Base-by-base conservation (phyloP, 2,888 invertebrate genomes). In the Unio pictorum region DNA sequence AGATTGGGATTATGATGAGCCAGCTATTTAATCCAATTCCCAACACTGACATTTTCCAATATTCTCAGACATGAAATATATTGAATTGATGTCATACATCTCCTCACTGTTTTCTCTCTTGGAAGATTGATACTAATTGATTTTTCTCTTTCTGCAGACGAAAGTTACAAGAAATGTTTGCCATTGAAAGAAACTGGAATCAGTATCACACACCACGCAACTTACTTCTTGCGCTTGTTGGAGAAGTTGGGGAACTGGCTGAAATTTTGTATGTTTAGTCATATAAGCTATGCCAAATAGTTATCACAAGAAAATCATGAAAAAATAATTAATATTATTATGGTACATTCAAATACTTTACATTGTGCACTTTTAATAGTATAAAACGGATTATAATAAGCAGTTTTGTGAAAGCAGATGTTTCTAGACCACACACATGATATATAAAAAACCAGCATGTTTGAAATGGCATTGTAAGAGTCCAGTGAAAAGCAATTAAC, bases 181-280 rank as follows among this genome's bases (percentile, higher is more conserved):
- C 79, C 15, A 65, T 73, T 3, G 89, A 90, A 55, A 79, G 91
- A 60, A 86, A 91, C 78, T 91, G 91, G 91, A 79, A 88, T 58
- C 88, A 90, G 78, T 91, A 86, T 79, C 91, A 91, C 74, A 84
- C 86, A 18, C 89, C 89, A 1, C 74, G 89, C 54, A 88, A 88
- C 73, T 66, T 89, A 20, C 81, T 88, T 4, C 74, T 88, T 61
- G 91, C 91, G 4, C 45, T 91, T 66, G 89, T 90, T 8, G 91
- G 90, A 34, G 91, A 91, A 81, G 89, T 91, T 18, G 91, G 91
- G 17, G 91, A 91, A 81, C 74, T 91, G 30, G 83, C 91, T 8
- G 91, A 91, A 80, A 83, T 90, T 23, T 91, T 91, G 90, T 90
- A 80, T 87, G 88, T 80, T 55, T 63, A 4, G 4, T 34, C 18